Percentiles rank a stretch among this genome's conserved stretches.
Evolutionary conservation across 2,113 vertebrate genomes (phyloP).

Genomic region (Pristiophorus japonicus): DNA sequence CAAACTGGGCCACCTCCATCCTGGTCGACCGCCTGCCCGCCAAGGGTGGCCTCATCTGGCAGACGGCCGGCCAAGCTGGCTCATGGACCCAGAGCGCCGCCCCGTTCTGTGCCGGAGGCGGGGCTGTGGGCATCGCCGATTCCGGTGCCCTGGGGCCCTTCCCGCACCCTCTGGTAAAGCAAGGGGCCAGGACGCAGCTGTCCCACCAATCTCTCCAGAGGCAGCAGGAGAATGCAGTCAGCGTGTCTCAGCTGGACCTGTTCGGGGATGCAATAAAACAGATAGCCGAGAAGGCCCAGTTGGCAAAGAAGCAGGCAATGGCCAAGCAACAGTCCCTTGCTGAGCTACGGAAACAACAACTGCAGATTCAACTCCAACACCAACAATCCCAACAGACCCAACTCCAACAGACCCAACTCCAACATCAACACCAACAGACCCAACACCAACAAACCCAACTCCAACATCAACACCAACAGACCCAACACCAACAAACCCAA

Average conservation of each 20-base stretch:
- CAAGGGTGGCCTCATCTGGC: slow-evolving; percentile 70
- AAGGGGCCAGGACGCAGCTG: slow-evolving; percentile 54
- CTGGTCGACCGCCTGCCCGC: slow-evolving; percentile 53
- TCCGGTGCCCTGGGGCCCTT: slow-evolving; percentile 57
- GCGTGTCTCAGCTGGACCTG: slow-evolving; percentile 57
- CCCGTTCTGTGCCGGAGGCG: slow-evolving; percentile 64
- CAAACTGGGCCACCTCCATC: neutral
- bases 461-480: slow-evolving; percentile 50
- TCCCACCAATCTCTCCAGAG: slow-evolving; percentile 54
- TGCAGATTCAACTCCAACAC: slow-evolving; percentile 34
- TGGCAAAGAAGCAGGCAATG: slow-evolving; percentile 62
- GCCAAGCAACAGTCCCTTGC: slow-evolving; percentile 63
- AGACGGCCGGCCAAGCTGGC: slow-evolving; percentile 54
- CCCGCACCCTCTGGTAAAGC: slow-evolving; percentile 50
- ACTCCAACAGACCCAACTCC: slow-evolving; percentile 59
- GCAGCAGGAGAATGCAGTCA: slow-evolving; percentile 66
- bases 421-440: slow-evolving; percentile 48
- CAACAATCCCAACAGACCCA: slow-evolving; percentile 50
- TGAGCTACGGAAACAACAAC: slow-evolving; percentile 57
- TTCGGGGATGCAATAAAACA: slow-evolving; percentile 71
- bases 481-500: slow-evolving; percentile 45
- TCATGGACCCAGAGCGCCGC: slow-evolving; percentile 71
- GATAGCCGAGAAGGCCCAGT: slow-evolving; percentile 59
- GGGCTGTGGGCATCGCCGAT: slow-evolving; percentile 52
- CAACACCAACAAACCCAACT: slow-evolving; percentile 51